These are phyloP conservation scores for Proales similis DNA, from an alignment of 1,140 invertebrate species.

Conservation along the genomic window DNA sequence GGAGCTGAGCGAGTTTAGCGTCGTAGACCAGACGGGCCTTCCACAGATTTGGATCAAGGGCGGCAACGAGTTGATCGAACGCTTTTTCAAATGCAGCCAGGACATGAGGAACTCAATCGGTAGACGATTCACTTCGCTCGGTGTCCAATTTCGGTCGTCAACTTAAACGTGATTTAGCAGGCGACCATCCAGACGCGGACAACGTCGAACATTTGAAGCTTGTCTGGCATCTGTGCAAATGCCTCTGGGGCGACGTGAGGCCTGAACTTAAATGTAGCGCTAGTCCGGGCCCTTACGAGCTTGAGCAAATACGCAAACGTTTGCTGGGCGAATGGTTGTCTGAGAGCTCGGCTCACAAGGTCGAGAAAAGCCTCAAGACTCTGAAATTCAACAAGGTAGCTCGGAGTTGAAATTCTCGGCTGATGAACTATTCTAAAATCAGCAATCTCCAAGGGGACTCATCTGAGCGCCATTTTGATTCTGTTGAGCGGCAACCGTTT, in stretches of 20 bases:
- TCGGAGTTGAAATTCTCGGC: neutral
- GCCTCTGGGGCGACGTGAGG: slow-evolving; percentile 19
- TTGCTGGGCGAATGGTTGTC: slow-evolving; percentile 8
- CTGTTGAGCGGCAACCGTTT: slow-evolving; percentile 32
- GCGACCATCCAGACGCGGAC: slow-evolving; percentile 36
- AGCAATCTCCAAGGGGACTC: slow-evolving; percentile 24
- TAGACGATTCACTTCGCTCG: neutral
- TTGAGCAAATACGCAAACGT: slow-evolving; percentile 20
- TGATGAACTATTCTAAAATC: no score
- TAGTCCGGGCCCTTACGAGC: slow-evolving; percentile 1
- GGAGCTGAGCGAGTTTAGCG: neutral
- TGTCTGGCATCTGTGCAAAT: slow-evolving; percentile 4
- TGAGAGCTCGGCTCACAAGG: slow-evolving; percentile 4
- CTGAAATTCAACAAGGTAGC: slow-evolving; percentile 30
- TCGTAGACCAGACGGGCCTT: neutral
- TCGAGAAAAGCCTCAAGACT: slow-evolving; percentile 23
- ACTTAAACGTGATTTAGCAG: slow-evolving; percentile 33
- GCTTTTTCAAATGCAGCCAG: slow-evolving; percentile 15
- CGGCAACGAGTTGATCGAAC: slow-evolving; percentile 10
- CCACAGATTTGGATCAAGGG: neutral
- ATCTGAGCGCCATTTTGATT: slow-evolving; percentile 13
- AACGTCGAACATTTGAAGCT: slow-evolving; percentile 21
- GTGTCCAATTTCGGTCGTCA: neutral
- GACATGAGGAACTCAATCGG: slow-evolving; percentile 20
- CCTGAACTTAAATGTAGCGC: slow-evolving; percentile 2